phyloP scores from a whole-genome alignment of 2,797 vertebrate species.

The Cephalopachus bancanus region DNA sequence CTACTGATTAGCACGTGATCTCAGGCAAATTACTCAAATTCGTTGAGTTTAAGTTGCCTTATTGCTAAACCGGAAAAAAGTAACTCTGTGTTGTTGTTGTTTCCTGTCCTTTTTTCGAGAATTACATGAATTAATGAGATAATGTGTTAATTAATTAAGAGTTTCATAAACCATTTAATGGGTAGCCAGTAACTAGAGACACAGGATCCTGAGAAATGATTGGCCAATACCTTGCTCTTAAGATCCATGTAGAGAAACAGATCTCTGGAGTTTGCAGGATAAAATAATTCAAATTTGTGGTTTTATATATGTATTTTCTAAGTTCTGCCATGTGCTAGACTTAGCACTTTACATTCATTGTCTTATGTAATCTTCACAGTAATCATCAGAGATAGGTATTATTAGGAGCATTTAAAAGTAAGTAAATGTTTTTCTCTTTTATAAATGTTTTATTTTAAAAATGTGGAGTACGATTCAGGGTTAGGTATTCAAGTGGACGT shows the following conservation, averaged over 20 bases:
- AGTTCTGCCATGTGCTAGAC: neutral
- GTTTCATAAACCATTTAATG: neutral
- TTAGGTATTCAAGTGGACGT: no score
- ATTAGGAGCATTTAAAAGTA: constrained; percentile 16
- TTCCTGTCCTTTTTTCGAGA: neutral
- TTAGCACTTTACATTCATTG: neutral
- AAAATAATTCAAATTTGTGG: neutral
- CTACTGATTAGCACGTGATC: neutral
- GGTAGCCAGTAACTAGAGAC: neutral
- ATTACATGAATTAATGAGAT: neutral
- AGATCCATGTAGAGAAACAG: neutral
- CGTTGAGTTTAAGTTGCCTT: neutral
- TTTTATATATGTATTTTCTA: constrained; percentile 15
- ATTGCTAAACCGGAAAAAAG: constrained; percentile 29
- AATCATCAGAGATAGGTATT: neutral
- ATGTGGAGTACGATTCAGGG: no score
- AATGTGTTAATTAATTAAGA: constrained; percentile 38
- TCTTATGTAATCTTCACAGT: neutral
- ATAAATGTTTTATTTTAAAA: no score
- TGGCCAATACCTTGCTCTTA: neutral
- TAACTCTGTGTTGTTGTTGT: neutral
- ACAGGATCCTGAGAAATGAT: neutral
- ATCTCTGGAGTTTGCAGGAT: neutral
- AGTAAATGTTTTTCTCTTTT: neutral
- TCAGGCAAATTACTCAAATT: constrained; percentile 14